Conservation (phyloP, 2,888 invertebrate genomes). For the Corythucha ciliata region DNA sequence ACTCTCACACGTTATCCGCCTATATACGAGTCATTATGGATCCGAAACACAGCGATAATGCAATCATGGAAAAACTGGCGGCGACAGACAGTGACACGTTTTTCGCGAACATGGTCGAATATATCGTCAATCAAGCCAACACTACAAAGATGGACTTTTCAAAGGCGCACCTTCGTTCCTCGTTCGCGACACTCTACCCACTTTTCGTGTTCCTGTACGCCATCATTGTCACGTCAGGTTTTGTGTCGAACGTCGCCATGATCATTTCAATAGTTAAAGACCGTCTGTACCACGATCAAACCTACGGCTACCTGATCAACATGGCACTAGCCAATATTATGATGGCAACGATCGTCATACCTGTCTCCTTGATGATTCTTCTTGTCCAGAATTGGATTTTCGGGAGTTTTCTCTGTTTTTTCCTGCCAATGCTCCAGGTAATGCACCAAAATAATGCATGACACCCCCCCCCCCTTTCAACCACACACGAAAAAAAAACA, state of each 20-base stretch:
- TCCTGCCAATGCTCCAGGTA: slow-evolving; percentile 64
- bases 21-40: no score
- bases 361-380: slow-evolving; percentile 56
- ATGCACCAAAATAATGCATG: no score
- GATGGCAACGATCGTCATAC: slow-evolving; percentile 57
- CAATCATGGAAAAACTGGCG: no score
- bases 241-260: slow-evolving; percentile 51
- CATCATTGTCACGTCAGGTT: slow-evolving; percentile 48
- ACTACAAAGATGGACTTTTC: no score
- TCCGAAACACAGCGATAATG: no score
- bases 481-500: no score
- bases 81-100: no score
- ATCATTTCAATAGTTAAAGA: slow-evolving; percentile 47
- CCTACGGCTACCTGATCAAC: slow-evolving; percentile 57
- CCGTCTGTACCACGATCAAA: slow-evolving; percentile 52
- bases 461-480: no score
- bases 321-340: slow-evolving; percentile 56
- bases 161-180: slow-evolving; percentile 51
- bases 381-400: slow-evolving; percentile 63
- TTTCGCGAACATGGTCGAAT: no score
- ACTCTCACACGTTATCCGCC: no score
- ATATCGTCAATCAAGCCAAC: no score
- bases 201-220: slow-evolving; percentile 55
- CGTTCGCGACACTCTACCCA: slow-evolving; percentile 50
- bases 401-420: slow-evolving; percentile 60